Percentiles rank a stretch among this genome's conserved stretches.
Conservation (phyloP, 2,888 invertebrate species). For the Synanthedon myopaeformis region DNA sequence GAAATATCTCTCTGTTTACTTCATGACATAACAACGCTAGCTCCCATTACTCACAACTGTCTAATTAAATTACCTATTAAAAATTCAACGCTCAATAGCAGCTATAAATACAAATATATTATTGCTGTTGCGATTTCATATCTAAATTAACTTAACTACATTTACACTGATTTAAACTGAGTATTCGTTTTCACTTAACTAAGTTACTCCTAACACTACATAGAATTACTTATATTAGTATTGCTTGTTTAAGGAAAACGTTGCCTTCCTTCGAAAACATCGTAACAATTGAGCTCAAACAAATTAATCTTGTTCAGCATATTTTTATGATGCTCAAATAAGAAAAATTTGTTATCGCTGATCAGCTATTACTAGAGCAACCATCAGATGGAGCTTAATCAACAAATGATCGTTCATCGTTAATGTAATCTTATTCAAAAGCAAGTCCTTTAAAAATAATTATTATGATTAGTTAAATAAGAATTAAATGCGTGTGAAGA, state of each 20-base stretch:
- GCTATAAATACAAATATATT: slow-evolving; percentile 70
- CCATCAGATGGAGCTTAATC: slow-evolving; percentile 46
- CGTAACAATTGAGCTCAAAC: slow-evolving; percentile 29
- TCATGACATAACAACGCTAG: slow-evolving; percentile 62
- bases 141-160: slow-evolving; percentile 38
- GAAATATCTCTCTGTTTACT: slow-evolving; percentile 34
- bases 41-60: slow-evolving; percentile 56
- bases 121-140: slow-evolving; percentile 65
- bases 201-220: slow-evolving; percentile 38
- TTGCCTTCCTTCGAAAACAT: slow-evolving; percentile 47
- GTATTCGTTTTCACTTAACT: slow-evolving; percentile 58
- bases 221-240: slow-evolving; percentile 58
- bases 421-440: too few relatives aligned
- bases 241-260: slow-evolving; percentile 65
- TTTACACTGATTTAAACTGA: slow-evolving; percentile 64
- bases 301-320: neutral
- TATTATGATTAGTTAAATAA: too few relatives aligned
- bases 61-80: slow-evolving; percentile 50
- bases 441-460: too few relatives aligned
- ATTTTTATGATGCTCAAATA: neutral
- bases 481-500: too few relatives aligned
- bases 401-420: neutral
- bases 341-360: neutral
- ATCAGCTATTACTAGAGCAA: slow-evolving; percentile 10
- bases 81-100: slow-evolving; percentile 64